Evolutionary conservation across 2,113 vertebrate species (phyloP).

Genomic region (Campylorhamphus procurvoides): DNA sequence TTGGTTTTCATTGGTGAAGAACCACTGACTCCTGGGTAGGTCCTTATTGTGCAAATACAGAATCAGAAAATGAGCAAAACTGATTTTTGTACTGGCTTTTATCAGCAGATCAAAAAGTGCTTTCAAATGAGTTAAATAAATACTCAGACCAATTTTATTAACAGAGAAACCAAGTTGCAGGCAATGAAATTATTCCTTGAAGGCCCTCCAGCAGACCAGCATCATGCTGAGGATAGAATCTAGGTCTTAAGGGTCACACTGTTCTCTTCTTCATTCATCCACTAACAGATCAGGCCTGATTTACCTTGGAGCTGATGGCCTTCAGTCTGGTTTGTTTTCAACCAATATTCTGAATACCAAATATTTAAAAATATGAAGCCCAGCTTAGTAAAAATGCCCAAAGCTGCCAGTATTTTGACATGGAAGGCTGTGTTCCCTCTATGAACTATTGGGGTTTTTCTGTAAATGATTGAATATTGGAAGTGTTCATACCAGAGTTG

Average conservation of each 20-base stretch:
- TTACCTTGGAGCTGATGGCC: neutral
- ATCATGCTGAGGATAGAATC: neutral
- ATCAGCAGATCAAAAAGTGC: neutral
- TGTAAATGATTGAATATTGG: neutral
- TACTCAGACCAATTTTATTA: neutral
- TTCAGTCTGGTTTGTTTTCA: neutral
- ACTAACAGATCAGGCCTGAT: neutral
- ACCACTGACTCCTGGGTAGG: neutral
- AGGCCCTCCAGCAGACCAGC: neutral
- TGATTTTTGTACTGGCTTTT: neutral
- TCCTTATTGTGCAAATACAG: neutral
- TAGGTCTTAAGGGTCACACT: neutral
- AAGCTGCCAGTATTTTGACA: neutral
- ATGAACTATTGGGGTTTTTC: neutral
- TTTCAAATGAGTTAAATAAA: neutral
- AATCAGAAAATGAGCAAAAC: neutral
- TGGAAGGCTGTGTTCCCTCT: neutral
- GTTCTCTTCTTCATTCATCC: neutral
- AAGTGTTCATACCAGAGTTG: neutral
- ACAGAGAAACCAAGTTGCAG: neutral
- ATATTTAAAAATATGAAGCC: neutral
- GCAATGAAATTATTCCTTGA: neutral
- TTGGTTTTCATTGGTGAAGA: neutral
- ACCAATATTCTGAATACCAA: neutral
- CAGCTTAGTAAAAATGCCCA: neutral